These are phyloP conservation scores for Calameuta idolon DNA, from an alignment of 2,888 invertebrate genomes.

Conservation along the genomic window DNA sequence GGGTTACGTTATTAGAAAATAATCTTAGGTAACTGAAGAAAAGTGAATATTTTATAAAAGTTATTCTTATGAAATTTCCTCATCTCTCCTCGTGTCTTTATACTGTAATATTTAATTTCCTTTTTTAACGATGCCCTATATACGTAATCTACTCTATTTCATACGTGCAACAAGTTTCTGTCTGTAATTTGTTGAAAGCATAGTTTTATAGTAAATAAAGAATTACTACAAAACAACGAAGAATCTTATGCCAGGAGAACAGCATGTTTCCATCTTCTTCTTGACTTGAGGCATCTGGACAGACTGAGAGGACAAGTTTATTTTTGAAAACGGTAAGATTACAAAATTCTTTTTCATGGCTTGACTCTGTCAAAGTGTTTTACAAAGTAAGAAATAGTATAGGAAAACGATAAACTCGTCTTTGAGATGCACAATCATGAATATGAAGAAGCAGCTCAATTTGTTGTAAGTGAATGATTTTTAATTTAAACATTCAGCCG, in stretches of 20 bases:
- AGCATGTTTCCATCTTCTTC: neutral
- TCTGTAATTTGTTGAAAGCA: slow-evolving; percentile 60
- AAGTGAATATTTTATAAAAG: neutral
- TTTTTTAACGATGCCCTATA: slow-evolving; percentile 16
- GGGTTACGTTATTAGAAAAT: neutral
- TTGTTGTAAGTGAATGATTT: neutral
- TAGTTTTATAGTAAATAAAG: slow-evolving; percentile 64
- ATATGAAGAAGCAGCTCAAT: neutral
- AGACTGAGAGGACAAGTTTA: neutral
- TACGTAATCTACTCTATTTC: slow-evolving; percentile 20
- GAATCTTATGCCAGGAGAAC: neutral
- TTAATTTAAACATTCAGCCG: neutral
- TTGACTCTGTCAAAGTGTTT: neutral
- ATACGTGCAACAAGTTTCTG: slow-evolving; percentile 36
- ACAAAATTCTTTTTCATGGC: neutral
- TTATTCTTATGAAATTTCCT: neutral
- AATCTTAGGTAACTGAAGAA: neutral
- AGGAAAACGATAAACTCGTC: neutral
- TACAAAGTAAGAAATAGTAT: neutral
- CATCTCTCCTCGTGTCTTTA: neutral
- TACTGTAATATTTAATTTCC: neutral
- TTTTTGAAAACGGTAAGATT: neutral
- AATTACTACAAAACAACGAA: slow-evolving; percentile 39
- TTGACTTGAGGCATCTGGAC: neutral
- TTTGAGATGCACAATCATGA: neutral